A percentile compares a stretch with the other conserved stretches of the same genome.
Conservation (phyloP, 2,113 vertebrate species). For the Entomyzon cyanotis region DNA sequence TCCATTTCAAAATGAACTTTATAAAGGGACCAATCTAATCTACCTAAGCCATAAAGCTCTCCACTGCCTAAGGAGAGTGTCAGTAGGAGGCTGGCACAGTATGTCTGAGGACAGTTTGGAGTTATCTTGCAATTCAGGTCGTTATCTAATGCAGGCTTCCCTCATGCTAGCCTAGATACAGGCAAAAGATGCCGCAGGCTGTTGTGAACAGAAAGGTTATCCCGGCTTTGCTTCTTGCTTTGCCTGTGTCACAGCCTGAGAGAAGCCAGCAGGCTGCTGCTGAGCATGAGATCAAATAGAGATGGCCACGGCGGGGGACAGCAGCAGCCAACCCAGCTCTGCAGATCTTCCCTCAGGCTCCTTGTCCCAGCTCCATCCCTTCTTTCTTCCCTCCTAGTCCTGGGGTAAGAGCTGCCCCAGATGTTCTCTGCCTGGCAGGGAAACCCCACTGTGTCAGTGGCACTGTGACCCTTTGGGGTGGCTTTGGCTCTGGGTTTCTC, state of each 20-base stretch:
- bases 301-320: background rate
- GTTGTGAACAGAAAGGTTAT: conserved; percentile 19
- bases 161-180: background rate
- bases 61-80: background rate
- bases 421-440: background rate
- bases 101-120: background rate
- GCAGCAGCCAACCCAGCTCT: background rate
- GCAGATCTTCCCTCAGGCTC: background rate
- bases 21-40: background rate
- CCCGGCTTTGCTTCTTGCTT: conserved; percentile 5
- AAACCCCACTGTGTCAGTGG: background rate
- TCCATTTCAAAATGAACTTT: background rate
- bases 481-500: background rate
- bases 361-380: background rate
- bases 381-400: background rate
- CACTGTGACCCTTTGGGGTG: background rate
- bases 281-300: background rate
- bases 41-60: background rate
- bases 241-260: background rate
- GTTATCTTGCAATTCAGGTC: background rate
- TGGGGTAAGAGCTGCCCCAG: background rate
- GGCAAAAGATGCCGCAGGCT: background rate
- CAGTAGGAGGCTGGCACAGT: background rate
- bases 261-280: conserved; percentile 36
- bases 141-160: background rate